phyloP scores from a whole-genome alignment of 2,113 vertebrate genomes.

The Salvelinus namaycush region DNA sequence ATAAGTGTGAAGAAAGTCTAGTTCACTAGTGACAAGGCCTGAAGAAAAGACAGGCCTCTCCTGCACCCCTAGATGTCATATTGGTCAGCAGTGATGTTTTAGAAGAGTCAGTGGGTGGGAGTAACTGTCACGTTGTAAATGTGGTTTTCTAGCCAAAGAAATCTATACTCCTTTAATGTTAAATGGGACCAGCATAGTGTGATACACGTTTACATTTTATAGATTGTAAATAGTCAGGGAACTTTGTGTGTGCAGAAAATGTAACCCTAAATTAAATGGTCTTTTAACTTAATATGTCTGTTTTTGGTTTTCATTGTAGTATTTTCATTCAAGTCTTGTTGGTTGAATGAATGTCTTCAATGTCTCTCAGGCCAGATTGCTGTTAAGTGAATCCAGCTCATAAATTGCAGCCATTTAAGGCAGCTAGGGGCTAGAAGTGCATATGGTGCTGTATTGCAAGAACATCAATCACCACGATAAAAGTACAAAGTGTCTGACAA shows the following conservation, averaged over 20 bases:
- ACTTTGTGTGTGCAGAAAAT: neutral
- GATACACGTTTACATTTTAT: conserved; percentile 2
- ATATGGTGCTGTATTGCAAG: neutral
- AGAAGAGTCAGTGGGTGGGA: neutral
- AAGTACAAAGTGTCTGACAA: neutral
- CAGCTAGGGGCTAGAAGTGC: neutral
- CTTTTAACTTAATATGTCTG: neutral
- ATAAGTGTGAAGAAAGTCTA: too few relatives aligned
- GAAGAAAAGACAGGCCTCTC: too few relatives aligned
- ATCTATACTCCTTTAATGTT: neutral
- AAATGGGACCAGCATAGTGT: neutral
- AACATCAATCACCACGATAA: neutral
- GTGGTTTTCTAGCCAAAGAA: conserved; percentile 15
- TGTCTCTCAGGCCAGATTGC: too few relatives aligned
- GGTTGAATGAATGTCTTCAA: too few relatives aligned
- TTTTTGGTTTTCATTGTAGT: neutral
- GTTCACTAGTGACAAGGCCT: too few relatives aligned
- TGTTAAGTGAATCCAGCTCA: too few relatives aligned
- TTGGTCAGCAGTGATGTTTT: too few relatives aligned
- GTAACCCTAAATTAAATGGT: neutral
- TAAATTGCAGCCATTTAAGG: too few relatives aligned
- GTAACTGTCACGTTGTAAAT: neutral
- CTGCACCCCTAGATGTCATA: too few relatives aligned
- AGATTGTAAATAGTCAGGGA: conserved; percentile 2
- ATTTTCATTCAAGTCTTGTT: neutral